Conservation (phyloP, 1,140 invertebrate genomes). For the Ladona fulva region DNA sequence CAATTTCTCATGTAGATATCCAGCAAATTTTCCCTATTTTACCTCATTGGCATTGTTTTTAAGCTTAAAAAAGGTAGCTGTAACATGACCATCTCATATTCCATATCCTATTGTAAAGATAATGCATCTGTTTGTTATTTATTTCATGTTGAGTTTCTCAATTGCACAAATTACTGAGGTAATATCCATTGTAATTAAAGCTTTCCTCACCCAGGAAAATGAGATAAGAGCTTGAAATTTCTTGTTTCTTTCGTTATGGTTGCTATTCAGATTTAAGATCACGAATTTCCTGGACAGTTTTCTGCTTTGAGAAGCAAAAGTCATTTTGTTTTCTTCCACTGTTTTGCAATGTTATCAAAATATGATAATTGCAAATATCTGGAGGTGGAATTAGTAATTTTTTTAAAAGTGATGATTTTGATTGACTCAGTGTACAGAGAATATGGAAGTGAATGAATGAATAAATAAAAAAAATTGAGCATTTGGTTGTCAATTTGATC, state of each 20-base stretch:
- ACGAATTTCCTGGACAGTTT: too few species aligned
- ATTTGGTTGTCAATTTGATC: too few species aligned
- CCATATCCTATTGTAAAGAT: background rate
- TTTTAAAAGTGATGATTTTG: background rate
- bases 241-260: too few species aligned
- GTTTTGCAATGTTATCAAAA: too few species aligned
- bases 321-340: too few species aligned
- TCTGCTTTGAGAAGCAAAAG: too few species aligned
- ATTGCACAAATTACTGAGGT: background rate
- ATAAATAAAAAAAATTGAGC: background rate
- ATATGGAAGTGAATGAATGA: background rate
- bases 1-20: background rate
- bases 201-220: too few species aligned
- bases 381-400: background rate
- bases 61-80: background rate
- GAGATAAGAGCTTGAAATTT: too few species aligned
- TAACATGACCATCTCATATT: background rate
- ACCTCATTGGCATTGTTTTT: background rate
- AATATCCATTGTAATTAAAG: too few species aligned
- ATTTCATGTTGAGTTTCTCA: background rate
- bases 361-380: background rate
- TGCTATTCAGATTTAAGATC: too few species aligned
- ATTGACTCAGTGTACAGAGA: background rate
- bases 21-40: background rate
- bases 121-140: background rate